phyloP scores from a whole-genome alignment of 1,140 invertebrate genomes.

The Diorhabda elongata region DNA sequence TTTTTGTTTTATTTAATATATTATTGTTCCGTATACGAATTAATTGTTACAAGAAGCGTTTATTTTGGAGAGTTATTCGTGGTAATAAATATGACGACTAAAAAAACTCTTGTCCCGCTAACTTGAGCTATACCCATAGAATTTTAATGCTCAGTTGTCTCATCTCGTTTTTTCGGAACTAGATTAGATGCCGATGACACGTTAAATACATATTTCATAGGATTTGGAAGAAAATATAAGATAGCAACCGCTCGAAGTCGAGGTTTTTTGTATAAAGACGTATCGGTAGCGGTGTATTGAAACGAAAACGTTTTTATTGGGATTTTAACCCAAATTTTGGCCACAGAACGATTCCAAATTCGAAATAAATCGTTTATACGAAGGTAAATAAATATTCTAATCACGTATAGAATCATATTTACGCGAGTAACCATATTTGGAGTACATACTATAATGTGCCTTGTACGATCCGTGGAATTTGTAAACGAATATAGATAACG shows the following conservation, averaged over 20 bases:
- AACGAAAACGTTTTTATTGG: background rate
- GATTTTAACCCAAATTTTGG: background rate
- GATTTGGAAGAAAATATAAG: constrained; percentile 29
- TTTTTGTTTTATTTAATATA: background rate
- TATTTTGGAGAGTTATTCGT: background rate
- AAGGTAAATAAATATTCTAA: too few species aligned
- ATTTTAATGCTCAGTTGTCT: constrained; percentile 22
- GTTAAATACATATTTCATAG: constrained; percentile 40
- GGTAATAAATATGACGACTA: constrained; percentile 4
- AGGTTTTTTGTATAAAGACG: constrained; percentile 17
- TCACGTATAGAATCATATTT: too few species aligned
- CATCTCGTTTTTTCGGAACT: constrained; percentile 25
- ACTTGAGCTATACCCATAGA: constrained; percentile 11
- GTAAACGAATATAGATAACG: constrained; percentile 11
- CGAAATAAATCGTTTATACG: background rate
- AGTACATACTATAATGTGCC: background rate
- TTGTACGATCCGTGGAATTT: constrained; percentile 10
- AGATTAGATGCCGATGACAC: constrained; percentile 27
- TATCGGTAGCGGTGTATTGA: constrained; percentile 6
- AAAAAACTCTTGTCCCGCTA: background rate
- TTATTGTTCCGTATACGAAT: background rate
- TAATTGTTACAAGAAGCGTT: background rate
- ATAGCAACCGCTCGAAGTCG: constrained; percentile 27
- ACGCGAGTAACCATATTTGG: background rate
- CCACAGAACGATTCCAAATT: background rate